Conservation (phyloP, 2,797 vertebrate species). For the Triplophysa bombifrons region DNA sequence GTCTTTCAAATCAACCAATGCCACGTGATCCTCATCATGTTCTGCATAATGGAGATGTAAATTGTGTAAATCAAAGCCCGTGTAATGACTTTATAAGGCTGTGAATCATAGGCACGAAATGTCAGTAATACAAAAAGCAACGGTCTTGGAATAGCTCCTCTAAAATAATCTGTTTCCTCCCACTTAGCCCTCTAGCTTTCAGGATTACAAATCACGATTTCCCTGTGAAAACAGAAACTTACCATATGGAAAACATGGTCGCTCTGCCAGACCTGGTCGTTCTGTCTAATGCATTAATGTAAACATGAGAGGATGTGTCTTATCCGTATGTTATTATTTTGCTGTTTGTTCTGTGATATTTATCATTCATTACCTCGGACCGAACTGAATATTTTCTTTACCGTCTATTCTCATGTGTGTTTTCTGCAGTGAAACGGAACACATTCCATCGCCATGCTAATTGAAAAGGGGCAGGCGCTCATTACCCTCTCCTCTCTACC, state of each 20-base stretch:
- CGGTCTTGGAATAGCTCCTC: constrained; percentile 46
- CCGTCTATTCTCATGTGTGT: constrained; percentile 23
- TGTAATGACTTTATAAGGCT: constrained; percentile 36
- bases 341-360: background rate
- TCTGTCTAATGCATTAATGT: constrained; percentile 1
- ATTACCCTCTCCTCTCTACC: constrained; percentile 61
- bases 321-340: background rate
- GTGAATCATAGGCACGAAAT: constrained; percentile 42
- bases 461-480: constrained; percentile 54
- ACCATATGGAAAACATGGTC: background rate
- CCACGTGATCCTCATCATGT: background rate
- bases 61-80: background rate
- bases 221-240: constrained; percentile 14
- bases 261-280: background rate
- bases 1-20: background rate
- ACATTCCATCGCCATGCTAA: constrained; percentile 30
- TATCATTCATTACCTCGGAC: background rate
- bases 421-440: constrained; percentile 37
- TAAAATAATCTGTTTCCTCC: constrained; percentile 39
- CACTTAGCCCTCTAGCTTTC: constrained; percentile 40
- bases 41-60: constrained; percentile 11
- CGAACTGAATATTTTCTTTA: constrained; percentile 28
- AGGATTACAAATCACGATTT: constrained; percentile 34
- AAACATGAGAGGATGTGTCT: background rate
- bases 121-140: constrained; percentile 25